Percentiles rank a stretch among this genome's conserved stretches.
These are phyloP conservation scores for Penaeus monodon DNA, from an alignment of 2,888 invertebrate genomes.

Conservation along the genomic window DNA sequence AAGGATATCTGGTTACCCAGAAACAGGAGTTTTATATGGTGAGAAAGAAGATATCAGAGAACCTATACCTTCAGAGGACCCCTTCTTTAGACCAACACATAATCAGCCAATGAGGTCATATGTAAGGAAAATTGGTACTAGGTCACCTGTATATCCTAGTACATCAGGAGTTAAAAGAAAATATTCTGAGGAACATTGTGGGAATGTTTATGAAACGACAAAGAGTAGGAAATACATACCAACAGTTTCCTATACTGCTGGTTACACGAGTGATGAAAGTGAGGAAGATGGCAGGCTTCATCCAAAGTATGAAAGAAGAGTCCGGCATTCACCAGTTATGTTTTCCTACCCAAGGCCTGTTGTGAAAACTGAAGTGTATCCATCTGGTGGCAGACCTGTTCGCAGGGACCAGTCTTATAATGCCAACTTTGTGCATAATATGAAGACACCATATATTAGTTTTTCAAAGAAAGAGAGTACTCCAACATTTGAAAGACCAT, in stretches of 20 bases:
- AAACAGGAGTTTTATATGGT: background rate
- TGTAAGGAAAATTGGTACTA: background rate
- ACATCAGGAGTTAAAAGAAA: constrained; percentile 28
- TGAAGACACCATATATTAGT: background rate
- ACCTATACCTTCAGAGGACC: background rate
- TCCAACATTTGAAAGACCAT: background rate
- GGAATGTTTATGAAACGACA: background rate
- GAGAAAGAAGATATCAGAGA: constrained; percentile 2
- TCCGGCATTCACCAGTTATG: background rate
- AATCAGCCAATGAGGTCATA: background rate
- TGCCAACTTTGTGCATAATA: too few species aligned
- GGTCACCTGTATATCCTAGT: constrained; percentile 7
- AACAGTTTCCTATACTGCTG: constrained; percentile 15
- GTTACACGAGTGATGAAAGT: constrained; percentile 48
- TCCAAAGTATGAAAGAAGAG: constrained; percentile 9
- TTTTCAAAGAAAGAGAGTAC: constrained; percentile 3
- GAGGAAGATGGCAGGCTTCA: constrained; percentile 35
- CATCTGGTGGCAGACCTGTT: background rate
- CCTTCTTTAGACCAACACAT: background rate
- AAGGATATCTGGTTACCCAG: constrained; percentile 7
- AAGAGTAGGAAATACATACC: constrained; percentile 6
- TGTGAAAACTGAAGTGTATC: background rate
- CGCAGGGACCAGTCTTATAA: background rate
- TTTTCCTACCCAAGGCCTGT: constrained; percentile 1
- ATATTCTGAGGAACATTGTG: constrained; percentile 3